Conservation (phyloP, 2,888 invertebrate genomes). For the Plutella xylostella region DNA sequence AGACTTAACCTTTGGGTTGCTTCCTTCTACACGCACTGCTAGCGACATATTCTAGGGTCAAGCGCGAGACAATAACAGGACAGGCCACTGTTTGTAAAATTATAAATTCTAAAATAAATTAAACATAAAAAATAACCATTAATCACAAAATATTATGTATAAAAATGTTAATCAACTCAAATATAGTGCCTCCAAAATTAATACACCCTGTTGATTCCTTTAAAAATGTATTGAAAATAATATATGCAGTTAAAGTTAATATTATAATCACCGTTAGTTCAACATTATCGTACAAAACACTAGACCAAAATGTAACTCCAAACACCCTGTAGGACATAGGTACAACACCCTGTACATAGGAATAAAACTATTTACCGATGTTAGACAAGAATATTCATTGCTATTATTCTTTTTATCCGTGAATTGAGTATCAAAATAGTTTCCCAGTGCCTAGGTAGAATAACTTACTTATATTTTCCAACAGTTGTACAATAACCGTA, state of each 20-base stretch:
- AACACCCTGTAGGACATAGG: slow-evolving; percentile 39
- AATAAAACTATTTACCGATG: slow-evolving; percentile 46
- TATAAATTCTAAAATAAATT: neutral
- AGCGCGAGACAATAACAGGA: slow-evolving; percentile 5
- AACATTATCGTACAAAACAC: slow-evolving; percentile 59
- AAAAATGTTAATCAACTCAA: slow-evolving; percentile 2
- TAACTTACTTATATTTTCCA: too few relatives aligned
- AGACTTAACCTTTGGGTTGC: too few relatives aligned
- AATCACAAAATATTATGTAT: neutral
- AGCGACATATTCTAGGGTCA: neutral
- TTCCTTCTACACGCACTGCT: too few relatives aligned
- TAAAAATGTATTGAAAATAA: neutral
- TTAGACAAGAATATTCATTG: slow-evolving; percentile 33
- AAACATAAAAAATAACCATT: too few relatives aligned
- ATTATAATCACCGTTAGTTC: slow-evolving; percentile 44
- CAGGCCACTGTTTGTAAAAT: neutral
- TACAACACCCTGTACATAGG: slow-evolving; percentile 40
- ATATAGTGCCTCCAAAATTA: slow-evolving; percentile 8
- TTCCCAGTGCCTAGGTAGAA: too few relatives aligned
- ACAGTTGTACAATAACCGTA: too few relatives aligned
- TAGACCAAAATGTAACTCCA: slow-evolving; percentile 59
- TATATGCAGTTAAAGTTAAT: neutral
- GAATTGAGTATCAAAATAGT: slow-evolving; percentile 27
- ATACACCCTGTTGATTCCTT: slow-evolving; percentile 1
- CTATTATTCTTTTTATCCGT: slow-evolving; percentile 29